Evolutionary conservation across 2,113 vertebrate species (phyloP), one percentile per base, ranked within the genome.

Genomic region (Prunella fulvescens): DNA sequence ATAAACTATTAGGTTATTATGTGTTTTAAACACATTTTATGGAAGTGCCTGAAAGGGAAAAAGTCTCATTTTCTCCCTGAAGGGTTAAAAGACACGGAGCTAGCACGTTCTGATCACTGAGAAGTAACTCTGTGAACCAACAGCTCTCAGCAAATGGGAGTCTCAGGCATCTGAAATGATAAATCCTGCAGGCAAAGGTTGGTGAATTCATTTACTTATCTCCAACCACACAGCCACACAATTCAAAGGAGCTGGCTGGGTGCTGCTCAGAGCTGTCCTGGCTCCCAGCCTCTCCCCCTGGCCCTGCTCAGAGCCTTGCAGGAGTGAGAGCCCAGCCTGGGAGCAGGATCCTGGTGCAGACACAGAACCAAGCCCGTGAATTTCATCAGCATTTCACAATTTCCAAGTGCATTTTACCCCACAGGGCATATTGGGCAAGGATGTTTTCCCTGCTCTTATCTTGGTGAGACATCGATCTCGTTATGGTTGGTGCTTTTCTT

Each of bases 121-220:
- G 87, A 81, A 51, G 37, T 24, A 92, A 31, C 47, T 6, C 66
- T 7, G 90, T 12, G 88, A 76, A 85, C 11, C 77, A 53, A 35
- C 6, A 85, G 90, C 74, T 88, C 78, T 47, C 56, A 54, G 87
- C 42, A 1, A 37, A 44, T 3, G 24, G 66, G 79, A 89, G 83
- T 44, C 76, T 12, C 67, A 48, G 74, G 71, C 95, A 40, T 23
- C 28, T 5, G 71, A 56, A 86, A 77, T 9, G 72, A 83, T 51
- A 92, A 96, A 90, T 90, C 88, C 95, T 95, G 69, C 92, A 88
- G 88, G 93, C 81, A 88, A 50, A 93, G 72, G 76, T 5, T 92
- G 93, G 31, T 19, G 90, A 96, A 95, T 81, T 95, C 42, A 96
- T 95, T 92, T 89, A 61, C 85, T 96, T 93, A 95, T 96, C 95